These are phyloP conservation scores for Pseudopipra pipra DNA, from an alignment of 2,113 vertebrate genomes.

Conservation along the genomic window DNA sequence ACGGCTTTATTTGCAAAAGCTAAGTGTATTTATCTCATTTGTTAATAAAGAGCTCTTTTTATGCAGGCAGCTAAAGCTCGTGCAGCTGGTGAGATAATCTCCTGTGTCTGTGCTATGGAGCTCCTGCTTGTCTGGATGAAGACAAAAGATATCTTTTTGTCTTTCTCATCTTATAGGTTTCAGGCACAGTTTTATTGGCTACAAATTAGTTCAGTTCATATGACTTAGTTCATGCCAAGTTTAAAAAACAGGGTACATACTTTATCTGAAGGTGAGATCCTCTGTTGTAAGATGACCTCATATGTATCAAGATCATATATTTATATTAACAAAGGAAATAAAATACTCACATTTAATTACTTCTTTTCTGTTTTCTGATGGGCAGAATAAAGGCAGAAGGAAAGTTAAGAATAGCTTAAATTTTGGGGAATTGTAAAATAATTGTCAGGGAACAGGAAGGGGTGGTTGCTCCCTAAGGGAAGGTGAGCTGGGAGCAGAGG, in stretches of 20 bases:
- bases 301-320: rapidly evolving
- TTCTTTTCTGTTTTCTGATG: not conserved
- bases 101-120: not conserved
- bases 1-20: not conserved
- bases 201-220: not conserved
- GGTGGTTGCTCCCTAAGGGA: not conserved
- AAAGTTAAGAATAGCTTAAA: not conserved
- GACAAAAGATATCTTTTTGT: not conserved
- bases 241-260: not conserved
- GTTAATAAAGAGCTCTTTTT: not conserved
- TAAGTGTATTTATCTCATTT: not conserved
- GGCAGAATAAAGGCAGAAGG: not conserved
- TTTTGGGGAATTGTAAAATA: not conserved
- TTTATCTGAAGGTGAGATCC: not conserved
- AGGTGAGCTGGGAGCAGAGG: not conserved
- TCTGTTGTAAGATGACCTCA: not conserved
- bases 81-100: not conserved
- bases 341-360: not conserved
- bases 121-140: not conserved
- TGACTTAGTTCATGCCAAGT: not conserved
- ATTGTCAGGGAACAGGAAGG: not conserved
- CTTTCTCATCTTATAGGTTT: not conserved
- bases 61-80: not conserved
- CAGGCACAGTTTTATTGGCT: not conserved
- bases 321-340: not conserved